phyloP scores from a whole-genome alignment of 1,140 invertebrate genomes.

The Camponotus pennsylvanicus region DNA sequence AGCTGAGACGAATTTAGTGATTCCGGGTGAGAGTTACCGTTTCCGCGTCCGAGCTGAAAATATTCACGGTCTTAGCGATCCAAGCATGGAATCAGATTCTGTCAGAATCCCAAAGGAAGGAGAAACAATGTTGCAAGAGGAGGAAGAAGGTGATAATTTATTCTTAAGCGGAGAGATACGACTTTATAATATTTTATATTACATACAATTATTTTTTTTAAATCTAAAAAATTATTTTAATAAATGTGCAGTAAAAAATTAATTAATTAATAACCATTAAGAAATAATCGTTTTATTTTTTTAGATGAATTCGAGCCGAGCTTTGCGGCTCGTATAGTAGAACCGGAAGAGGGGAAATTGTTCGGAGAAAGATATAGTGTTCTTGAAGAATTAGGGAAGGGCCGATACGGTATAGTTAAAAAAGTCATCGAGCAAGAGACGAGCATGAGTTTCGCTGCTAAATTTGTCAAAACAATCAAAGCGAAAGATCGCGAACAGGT shows the following conservation, averaged over 20 bases:
- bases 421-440: constrained; percentile 91
- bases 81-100: constrained; percentile 87
- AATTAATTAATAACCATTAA: not conserved
- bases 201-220: not conserved
- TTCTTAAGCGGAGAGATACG: not conserved
- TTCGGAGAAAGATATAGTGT: constrained; percentile 89
- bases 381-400: constrained; percentile 93
- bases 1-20: constrained; percentile 77
- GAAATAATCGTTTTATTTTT: constrained; percentile 17
- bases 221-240: not conserved
- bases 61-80: constrained; percentile 91
- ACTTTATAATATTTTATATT: not conserved
- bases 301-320: constrained; percentile 64
- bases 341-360: constrained; percentile 86
- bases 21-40: constrained; percentile 88
- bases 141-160: constrained; percentile 73
- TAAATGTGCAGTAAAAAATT: constrained; percentile 3
- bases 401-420: constrained; percentile 92
- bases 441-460: constrained; percentile 93
- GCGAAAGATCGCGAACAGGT: constrained; percentile 94
- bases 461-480: constrained; percentile 95
- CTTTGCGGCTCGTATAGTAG: constrained; percentile 81
- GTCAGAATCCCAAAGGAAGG: constrained; percentile 83
- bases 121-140: constrained; percentile 70
- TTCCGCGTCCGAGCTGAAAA: constrained; percentile 93